Evolutionary conservation across 2,888 invertebrate genomes (phyloP).

Genomic region (Aplocera efformata): DNA sequence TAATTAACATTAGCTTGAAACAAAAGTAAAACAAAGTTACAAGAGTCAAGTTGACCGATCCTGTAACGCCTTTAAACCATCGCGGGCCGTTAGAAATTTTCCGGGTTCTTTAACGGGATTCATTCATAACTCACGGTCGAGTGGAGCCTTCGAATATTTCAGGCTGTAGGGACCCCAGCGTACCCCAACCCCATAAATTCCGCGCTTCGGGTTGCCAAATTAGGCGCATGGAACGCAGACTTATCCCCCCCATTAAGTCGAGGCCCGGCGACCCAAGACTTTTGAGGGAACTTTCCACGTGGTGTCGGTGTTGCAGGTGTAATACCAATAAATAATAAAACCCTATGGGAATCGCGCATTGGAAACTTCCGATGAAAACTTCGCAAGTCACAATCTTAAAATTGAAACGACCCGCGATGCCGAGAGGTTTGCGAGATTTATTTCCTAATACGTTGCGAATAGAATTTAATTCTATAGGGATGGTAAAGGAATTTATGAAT

Average conservation of each 20-base stretch:
- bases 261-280: conserved; percentile 45
- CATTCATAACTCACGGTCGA: conserved; percentile 80
- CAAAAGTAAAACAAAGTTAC: conserved; percentile 18
- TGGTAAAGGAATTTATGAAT: neutral
- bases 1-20: neutral
- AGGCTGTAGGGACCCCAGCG: conserved; percentile 65
- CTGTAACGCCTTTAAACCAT: conserved; percentile 35
- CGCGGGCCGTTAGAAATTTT: conserved; percentile 73
- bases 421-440: conserved; percentile 14
- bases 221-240: conserved; percentile 76
- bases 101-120: conserved; percentile 79
- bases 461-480: conserved; percentile 7
- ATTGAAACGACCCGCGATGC: conserved; percentile 28
- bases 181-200: conserved; percentile 65
- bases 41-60: conserved; percentile 32
- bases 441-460: conserved; percentile 16
- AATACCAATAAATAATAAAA: conserved; percentile 51
- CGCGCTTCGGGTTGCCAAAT: conserved; percentile 79
- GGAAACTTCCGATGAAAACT: conserved; percentile 34
- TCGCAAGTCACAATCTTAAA: conserved; percentile 29
- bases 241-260: conserved; percentile 65
- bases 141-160: conserved; percentile 79
- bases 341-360: conserved; percentile 42
- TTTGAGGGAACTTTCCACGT: conserved; percentile 60
- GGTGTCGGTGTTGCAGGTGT: conserved; percentile 66